phyloP scores from a whole-genome alignment of 2,797 vertebrate species.

The Hyperoplus immaculatus region DNA sequence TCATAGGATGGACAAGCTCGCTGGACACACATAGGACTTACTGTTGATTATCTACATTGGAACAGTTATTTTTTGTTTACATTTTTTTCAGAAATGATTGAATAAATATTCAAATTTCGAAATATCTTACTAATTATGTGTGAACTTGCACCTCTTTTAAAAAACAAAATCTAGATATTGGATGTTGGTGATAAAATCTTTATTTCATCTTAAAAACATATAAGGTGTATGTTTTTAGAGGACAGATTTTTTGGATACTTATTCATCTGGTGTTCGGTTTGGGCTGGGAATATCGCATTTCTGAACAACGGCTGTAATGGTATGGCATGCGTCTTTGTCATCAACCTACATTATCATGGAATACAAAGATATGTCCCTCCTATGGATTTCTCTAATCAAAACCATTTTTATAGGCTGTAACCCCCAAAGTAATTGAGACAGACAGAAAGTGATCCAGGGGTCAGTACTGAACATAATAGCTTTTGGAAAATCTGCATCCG shows the following conservation, averaged over 20 bases:
- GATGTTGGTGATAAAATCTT: no score
- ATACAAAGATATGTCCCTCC: conserved; percentile 16
- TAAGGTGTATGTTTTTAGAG: no score
- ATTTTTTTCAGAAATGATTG: no score
- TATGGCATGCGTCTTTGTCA: not conserved
- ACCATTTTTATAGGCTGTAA: conserved; percentile 47
- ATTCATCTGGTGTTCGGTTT: not conserved
- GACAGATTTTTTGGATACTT: no score
- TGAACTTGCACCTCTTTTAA: no score
- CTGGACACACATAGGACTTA: not conserved
- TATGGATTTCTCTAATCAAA: conserved; percentile 32
- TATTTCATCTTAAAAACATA: no score
- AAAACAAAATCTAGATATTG: no score
- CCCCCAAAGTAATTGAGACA: conserved; percentile 73
- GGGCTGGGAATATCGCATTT: not conserved
- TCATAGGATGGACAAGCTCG: conserved; percentile 17
- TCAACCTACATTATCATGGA: conserved; percentile 7
- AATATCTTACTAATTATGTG: no score
- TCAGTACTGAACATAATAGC: conserved; percentile 80
- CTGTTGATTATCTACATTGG: not conserved
- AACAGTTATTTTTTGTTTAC: conserved; percentile 15
- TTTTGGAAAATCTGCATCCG: conserved; percentile 75
- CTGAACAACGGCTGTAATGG: not conserved
- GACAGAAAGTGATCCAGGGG: conserved; percentile 75
- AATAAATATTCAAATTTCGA: no score